Conservation (phyloP, 2,797 vertebrate genomes). For the Bothrops alternatus region DNA sequence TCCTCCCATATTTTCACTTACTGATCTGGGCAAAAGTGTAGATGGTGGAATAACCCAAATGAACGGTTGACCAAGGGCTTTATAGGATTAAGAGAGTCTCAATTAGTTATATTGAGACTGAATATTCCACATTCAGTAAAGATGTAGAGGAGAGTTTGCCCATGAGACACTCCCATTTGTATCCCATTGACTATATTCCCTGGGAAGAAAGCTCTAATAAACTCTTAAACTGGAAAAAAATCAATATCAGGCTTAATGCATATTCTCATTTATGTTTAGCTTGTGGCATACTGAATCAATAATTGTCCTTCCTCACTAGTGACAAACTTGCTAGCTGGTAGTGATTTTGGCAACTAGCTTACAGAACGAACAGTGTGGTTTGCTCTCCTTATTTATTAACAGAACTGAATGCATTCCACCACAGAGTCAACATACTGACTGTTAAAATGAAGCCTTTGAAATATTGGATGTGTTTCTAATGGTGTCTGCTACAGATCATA, state of each 20-base stretch:
- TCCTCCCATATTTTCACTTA: background rate
- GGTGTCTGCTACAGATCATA: background rate
- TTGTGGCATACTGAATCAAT: background rate
- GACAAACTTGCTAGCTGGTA: constrained; percentile 6
- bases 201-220: background rate
- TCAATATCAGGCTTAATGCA: background rate
- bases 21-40: background rate
- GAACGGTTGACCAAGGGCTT: background rate
- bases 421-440: constrained; percentile 22
- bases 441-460: constrained; percentile 15
- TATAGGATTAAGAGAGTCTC: background rate
- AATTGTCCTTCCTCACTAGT: constrained; percentile 18
- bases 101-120: background rate
- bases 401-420: constrained; percentile 9
- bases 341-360: constrained; percentile 20
- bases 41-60: background rate
- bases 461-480: constrained; percentile 4
- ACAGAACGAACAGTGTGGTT: background rate
- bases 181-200: background rate
- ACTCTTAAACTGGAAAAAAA: background rate
- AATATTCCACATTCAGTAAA: background rate
- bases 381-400: constrained; percentile 17
- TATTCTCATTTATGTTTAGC: constrained; percentile 1
- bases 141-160: background rate
- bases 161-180: background rate